A percentile compares a stretch with the other conserved stretches of the same genome.
These are phyloP conservation scores for Microdon myrmicae DNA, from an alignment of 2,888 invertebrate genomes.

Conservation along the genomic window DNA sequence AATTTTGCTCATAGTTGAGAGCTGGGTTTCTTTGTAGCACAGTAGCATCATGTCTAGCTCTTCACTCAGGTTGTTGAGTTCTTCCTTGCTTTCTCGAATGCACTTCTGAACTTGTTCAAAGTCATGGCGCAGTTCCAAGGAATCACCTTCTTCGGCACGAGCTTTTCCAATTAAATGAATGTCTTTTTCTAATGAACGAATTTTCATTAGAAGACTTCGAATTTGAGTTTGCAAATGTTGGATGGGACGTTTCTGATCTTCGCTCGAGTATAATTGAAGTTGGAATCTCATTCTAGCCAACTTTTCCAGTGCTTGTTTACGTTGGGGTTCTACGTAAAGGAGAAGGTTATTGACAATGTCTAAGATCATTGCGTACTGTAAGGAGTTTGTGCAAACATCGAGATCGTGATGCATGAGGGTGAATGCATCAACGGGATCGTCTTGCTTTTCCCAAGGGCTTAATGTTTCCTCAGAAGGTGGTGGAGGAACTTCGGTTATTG, in stretches of 20 bases:
- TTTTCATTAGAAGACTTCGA: conserved; percentile 78
- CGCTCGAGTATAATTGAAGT: conserved; percentile 88
- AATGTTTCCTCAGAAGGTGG: conserved; percentile 77
- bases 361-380: conserved; percentile 95
- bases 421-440: conserved; percentile 94
- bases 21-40: conserved; percentile 85
- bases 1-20: conserved; percentile 71
- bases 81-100: conserved; percentile 90
- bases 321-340: conserved; percentile 94
- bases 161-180: conserved; percentile 87
- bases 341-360: conserved; percentile 98
- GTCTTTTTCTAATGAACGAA: conserved; percentile 88
- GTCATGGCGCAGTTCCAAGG: conserved; percentile 73
- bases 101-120: conserved; percentile 74
- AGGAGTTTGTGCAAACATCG: conserved; percentile 95
- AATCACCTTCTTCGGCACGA: conserved; percentile 75
- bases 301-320: conserved; percentile 87
- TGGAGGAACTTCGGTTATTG: conserved; percentile 73
- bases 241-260: conserved; percentile 92
- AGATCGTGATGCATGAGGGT: conserved; percentile 98
- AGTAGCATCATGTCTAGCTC: conserved; percentile 95
- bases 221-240: conserved; percentile 89
- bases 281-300: conserved; percentile 94
- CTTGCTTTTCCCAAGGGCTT: conserved; percentile 82
- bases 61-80: conserved; percentile 86